phyloP scores from a whole-genome alignment of 2,113 vertebrate species.

The Sus scrofa region T2T-Sscrofa CM000829.6:37434001-37434500 shows the following conservation, averaged over 20 bases:
- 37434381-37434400: neutral
- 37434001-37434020: neutral
- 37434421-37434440: neutral
- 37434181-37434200: rapidly evolving
- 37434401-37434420: neutral
- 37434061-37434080: neutral
- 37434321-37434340: neutral
- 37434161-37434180: neutral
- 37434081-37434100: neutral
- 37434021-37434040: neutral
- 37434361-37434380: neutral
- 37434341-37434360: neutral
- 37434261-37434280: neutral
- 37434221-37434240: neutral
- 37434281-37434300: too few relatives aligned
- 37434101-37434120: neutral
- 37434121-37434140: neutral
- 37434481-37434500: neutral
- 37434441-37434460: neutral
- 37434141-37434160: neutral
- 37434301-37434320: rapidly evolving
- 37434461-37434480: neutral
- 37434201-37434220: rapidly evolving
- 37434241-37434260: neutral
- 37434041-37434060: neutral